These are phyloP conservation scores for Semibalanus balanoides DNA, from an alignment of 1,140 invertebrate genomes.

Conservation along the genomic window DNA sequence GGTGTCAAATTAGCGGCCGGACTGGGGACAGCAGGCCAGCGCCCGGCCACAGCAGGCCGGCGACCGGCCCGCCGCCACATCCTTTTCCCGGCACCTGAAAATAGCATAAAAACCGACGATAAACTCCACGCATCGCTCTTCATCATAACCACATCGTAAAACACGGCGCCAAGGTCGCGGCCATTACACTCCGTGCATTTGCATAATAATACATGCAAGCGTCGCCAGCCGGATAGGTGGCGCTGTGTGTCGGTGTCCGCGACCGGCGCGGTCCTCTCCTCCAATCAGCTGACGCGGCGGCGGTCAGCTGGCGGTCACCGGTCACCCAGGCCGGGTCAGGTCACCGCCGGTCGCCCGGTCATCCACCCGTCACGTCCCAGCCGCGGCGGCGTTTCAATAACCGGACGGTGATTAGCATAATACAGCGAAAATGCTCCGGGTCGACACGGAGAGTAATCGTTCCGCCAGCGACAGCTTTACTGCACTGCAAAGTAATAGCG, in stretches of 20 bases:
- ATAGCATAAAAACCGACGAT: not conserved
- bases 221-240: not conserved
- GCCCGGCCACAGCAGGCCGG: not conserved
- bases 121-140: not conserved
- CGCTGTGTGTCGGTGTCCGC: not conserved
- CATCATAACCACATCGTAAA: conserved; percentile 2
- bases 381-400: not conserved
- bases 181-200: not conserved
- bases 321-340: not conserved
- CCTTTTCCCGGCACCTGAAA: not conserved
- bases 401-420: not conserved
- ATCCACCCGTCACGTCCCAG: not conserved
- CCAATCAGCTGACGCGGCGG: not conserved
- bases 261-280: too few species aligned
- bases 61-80: not conserved
- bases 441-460: not conserved
- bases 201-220: conserved; percentile 1
- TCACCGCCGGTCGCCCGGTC: not conserved
- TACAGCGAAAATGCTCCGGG: not conserved
- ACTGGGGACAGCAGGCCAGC: not conserved
- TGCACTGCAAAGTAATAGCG: conserved; percentile 1
- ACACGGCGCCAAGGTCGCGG: not conserved
- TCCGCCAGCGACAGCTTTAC: not conserved
- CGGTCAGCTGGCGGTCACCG: not conserved
- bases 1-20: not conserved